phyloP scores from a whole-genome alignment of 1,140 invertebrate genomes.

The Drosophila melanogaster region DNA sequence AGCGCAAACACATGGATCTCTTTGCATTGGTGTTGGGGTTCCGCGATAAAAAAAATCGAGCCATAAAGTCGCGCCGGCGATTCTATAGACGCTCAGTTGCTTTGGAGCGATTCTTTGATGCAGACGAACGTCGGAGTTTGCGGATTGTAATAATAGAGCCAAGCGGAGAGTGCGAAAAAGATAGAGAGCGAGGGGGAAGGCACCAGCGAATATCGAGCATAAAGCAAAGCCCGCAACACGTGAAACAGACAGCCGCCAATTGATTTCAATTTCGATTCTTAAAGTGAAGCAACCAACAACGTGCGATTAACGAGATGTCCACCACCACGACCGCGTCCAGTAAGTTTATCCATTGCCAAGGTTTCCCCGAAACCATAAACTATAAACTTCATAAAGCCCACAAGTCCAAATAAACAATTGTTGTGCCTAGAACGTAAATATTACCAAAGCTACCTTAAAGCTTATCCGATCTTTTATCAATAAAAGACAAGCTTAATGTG shows the following conservation, averaged over 20 bases:
- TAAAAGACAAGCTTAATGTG: too few relatives aligned
- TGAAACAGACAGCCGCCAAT: conserved; percentile 43
- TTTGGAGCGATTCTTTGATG: conserved; percentile 56
- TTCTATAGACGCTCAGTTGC: conserved; percentile 41
- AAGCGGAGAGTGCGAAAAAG: neutral
- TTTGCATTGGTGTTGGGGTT: conserved; percentile 23
- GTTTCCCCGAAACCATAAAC: too few relatives aligned
- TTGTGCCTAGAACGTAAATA: too few relatives aligned
- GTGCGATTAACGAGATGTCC: conserved; percentile 8
- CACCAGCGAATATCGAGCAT: conserved; percentile 47
- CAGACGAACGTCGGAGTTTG: conserved; percentile 19
- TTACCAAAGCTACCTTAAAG: too few relatives aligned
- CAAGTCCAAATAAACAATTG: too few relatives aligned
- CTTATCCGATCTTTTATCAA: too few relatives aligned
- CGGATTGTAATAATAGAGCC: neutral
- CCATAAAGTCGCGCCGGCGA: conserved; percentile 54
- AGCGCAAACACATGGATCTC: neutral
- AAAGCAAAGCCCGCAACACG: conserved; percentile 61
- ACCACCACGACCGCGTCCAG: conserved; percentile 56
- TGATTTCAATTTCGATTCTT: conserved; percentile 31
- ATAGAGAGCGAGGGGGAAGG: neutral
- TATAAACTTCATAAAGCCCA: too few relatives aligned
- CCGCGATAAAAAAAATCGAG: conserved; percentile 47
- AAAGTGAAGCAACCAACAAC: conserved; percentile 5
- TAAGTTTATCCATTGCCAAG: conserved; percentile 33